Percentiles rank a stretch among this genome's conserved stretches.
Conservation (phyloP, 1,140 invertebrate genomes). For the Diprion similis region DNA sequence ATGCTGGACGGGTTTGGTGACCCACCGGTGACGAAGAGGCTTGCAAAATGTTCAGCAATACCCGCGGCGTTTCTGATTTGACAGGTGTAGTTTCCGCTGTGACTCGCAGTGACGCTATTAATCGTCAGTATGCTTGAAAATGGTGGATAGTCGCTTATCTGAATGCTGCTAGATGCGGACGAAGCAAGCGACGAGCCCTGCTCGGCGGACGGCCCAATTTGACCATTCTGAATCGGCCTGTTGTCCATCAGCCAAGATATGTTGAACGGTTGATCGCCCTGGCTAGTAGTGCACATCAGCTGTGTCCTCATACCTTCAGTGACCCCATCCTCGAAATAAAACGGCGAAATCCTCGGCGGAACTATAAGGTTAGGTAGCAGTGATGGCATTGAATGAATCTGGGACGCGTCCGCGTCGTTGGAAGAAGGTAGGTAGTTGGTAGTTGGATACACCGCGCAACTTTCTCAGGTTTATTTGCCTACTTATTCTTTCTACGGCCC, state of each 20-base stretch:
- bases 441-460: not conserved
- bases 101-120: conserved; percentile 66
- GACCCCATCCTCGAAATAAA: conserved; percentile 64
- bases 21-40: conserved; percentile 67
- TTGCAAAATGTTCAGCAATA: conserved; percentile 65
- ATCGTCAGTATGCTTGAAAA: conserved; percentile 69
- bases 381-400: not conserved
- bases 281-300: conserved; percentile 69
- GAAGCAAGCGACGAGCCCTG: conserved; percentile 21
- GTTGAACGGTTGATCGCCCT: conserved; percentile 67
- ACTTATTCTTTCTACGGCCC: conserved; percentile 1
- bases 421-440: not conserved
- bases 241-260: conserved; percentile 70
- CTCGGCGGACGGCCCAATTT: conserved; percentile 29
- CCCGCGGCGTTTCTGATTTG: conserved; percentile 68
- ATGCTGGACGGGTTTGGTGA: conserved; percentile 20
- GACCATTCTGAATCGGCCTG: conserved; percentile 47
- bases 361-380: conserved; percentile 60
- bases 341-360: conserved; percentile 66
- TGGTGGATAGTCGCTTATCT: conserved; percentile 62
- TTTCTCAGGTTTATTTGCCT: not conserved
- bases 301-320: conserved; percentile 71
- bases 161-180: conserved; percentile 41
- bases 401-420: too few species aligned
- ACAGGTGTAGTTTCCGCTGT: conserved; percentile 74